These are phyloP conservation scores for Tachypleus tridentatus DNA, from an alignment of 1,140 invertebrate genomes.

Conservation along the genomic window DNA sequence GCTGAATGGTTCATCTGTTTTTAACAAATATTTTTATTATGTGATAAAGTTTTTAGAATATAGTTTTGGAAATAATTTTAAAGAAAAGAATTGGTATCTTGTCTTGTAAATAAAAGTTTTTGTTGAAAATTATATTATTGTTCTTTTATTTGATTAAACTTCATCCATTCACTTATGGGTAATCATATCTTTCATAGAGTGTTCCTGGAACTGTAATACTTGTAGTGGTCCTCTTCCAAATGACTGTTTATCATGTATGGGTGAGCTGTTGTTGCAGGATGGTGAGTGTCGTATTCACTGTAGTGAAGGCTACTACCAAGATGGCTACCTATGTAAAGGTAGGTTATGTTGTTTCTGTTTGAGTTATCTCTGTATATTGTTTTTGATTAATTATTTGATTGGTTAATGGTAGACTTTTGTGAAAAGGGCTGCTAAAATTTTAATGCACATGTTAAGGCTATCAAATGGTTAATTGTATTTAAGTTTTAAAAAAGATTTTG, in stretches of 20 bases:
- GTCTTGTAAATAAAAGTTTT: no score
- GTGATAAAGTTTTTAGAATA: background rate
- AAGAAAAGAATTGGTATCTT: no score
- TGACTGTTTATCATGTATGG: slow-evolving; percentile 12
- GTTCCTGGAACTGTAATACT: slow-evolving; percentile 9
- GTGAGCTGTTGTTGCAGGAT: slow-evolving; percentile 10
- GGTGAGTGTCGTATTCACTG: slow-evolving; percentile 10
- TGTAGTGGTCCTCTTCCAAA: slow-evolving; percentile 8
- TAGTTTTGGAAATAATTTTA: no score
- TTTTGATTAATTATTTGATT: no score
- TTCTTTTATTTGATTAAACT: background rate
- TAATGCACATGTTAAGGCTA: no score
- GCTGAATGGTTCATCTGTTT: background rate
- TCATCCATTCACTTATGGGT: no score
- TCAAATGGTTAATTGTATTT: no score
- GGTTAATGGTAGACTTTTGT: no score
- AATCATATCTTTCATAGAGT: slow-evolving; percentile 3
- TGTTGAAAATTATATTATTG: background rate
- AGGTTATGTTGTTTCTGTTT: background rate
- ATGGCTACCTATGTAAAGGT: slow-evolving; percentile 12
- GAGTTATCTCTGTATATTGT: no score
- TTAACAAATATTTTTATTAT: background rate
- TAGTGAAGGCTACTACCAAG: slow-evolving; percentile 7
- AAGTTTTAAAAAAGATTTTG: no score
- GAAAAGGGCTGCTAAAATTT: no score